Base-by-base conservation (phyloP, 2,113 vertebrate species). In the Gavialis gangeticus region DNA sequence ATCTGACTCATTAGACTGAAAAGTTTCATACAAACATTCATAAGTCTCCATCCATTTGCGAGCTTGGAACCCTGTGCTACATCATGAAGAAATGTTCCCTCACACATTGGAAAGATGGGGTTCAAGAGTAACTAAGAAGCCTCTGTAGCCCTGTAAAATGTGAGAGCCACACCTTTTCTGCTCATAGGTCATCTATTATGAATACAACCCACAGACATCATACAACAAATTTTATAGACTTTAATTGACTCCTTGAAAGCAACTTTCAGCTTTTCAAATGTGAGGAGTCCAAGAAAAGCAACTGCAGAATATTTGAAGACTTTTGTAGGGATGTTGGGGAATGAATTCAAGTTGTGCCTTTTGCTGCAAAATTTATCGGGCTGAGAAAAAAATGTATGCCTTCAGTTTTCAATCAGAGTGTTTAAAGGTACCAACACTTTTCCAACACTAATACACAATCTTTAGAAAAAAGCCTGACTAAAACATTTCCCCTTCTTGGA, bases 221-320 rank as follows among this genome's bases (percentile, higher is more conserved):
- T 84, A 95, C 97, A 97, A 95, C 91, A 96, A 96, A 92, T 94
- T 97, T 97, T 95, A 96, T 92, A 93, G 85, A 92, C 95, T 92
- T 91, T 94, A 93, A 97, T 96, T 77, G 90, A 95, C 87, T 96
- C 88, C 90, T 84, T 96, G 92, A 96, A 97, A 97, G 96, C 87
- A 96, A 96, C 84, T 64, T 88, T 95, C 92, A 66, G 97, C 91
- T 95, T 97, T 97, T 93, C 92, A 94, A 97, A 97, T 54, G 77
- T 27, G 67, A 96, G 73, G 56, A 79, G 79, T 97, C 97, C 97
- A 98, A 98, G 96, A 96, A 95, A 98, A 98, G 97, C 91, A 95
- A 4, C 79, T 79, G 82, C 75, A 83, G 92, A 71, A 66, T 86
- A 95, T 89, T 94, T 91, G 96, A 97, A 97, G 94, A 97, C 95